Percentiles rank a stretch among this genome's conserved stretches.
Conservation (phyloP, 2,113 vertebrate genomes). For the Ctenodactylus gundi region DNA sequence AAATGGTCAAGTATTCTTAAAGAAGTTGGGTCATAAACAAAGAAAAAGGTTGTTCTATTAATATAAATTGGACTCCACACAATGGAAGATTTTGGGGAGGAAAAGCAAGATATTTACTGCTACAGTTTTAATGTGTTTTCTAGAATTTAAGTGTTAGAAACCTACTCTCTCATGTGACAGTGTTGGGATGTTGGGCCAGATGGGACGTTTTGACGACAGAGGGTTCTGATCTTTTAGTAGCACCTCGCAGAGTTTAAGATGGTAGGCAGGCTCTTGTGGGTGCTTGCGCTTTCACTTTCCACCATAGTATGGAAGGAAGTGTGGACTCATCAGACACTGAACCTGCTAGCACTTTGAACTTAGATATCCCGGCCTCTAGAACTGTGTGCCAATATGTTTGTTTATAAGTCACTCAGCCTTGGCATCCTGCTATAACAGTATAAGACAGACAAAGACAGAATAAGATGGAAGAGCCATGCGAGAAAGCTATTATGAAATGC, state of each 20-base stretch:
- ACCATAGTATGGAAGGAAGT: neutral
- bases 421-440: neutral
- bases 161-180: neutral
- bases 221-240: neutral
- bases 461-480: neutral
- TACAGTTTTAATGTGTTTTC: neutral
- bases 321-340: neutral
- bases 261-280: neutral
- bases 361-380: neutral
- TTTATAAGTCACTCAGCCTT: neutral
- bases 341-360: neutral
- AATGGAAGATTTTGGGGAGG: neutral
- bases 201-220: neutral
- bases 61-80: neutral
- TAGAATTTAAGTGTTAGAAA: neutral
- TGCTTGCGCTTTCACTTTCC: neutral
- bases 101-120: neutral
- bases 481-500: neutral
- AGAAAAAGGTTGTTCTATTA: neutral
- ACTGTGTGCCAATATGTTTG: neutral
- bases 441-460: neutral
- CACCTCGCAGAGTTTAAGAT: too few species aligned
- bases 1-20: neutral
- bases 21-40: neutral
- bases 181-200: neutral